These are phyloP conservation scores for Trematomus bernacchii DNA, from an alignment of 2,797 vertebrate species.

Conservation along the genomic window DNA sequence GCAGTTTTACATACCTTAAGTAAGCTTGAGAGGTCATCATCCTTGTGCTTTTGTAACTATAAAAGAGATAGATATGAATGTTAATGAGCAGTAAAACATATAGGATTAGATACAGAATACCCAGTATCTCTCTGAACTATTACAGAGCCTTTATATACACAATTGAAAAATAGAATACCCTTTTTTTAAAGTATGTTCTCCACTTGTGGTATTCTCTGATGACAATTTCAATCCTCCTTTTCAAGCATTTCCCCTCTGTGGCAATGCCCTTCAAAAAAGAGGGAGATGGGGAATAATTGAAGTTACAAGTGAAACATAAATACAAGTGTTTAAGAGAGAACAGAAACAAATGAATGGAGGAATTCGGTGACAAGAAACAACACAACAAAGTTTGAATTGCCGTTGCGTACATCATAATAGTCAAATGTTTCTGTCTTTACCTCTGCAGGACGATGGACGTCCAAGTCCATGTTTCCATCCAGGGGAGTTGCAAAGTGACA, in stretches of 20 bases:
- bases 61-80: constrained; percentile 24
- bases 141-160: not conserved
- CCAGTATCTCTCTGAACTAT: not conserved
- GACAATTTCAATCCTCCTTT: constrained; percentile 96
- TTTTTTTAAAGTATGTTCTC: constrained; percentile 99
- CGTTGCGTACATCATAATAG: not conserved
- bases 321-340: not conserved
- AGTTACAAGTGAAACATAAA: constrained; percentile 16
- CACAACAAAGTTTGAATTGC: not conserved
- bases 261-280: constrained; percentile 86
- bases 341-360: not conserved
- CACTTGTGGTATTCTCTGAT: constrained; percentile 99
- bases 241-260: constrained; percentile 96
- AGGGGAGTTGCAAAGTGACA: constrained; percentile 97
- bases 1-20: constrained; percentile 88
- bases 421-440: constrained; percentile 70
- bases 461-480: constrained; percentile 91
- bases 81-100: constrained; percentile 11
- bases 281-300: constrained; percentile 17
- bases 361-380: constrained; percentile 1
- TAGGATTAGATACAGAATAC: not conserved
- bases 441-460: constrained; percentile 92
- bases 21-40: constrained; percentile 98
- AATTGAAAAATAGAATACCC: constrained; percentile 80
- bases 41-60: constrained; percentile 97